These are phyloP conservation scores for Alloplasta piceator DNA, from an alignment of 2,888 invertebrate genomes.

Conservation along the genomic window DNA sequence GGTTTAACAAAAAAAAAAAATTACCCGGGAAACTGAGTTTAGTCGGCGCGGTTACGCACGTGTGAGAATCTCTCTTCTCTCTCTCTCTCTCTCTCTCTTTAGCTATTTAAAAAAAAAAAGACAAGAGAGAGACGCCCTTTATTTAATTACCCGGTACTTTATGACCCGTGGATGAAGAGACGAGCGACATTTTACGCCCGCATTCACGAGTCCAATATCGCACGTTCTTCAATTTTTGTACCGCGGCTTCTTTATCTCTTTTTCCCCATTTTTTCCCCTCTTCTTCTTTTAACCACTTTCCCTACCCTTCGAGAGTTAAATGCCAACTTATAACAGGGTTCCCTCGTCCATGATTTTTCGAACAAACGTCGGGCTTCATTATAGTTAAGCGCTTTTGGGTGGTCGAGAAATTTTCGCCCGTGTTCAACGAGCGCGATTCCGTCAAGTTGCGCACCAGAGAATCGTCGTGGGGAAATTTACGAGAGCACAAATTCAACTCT, in stretches of 20 bases:
- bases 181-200: conserved; percentile 65
- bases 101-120: conserved; percentile 11
- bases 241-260: conserved; percentile 29
- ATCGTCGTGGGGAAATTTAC: neutral
- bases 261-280: conserved; percentile 14
- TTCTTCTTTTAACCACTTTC: neutral
- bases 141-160: conserved; percentile 71
- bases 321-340: neutral
- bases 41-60: conserved; percentile 67
- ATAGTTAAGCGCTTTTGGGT: conserved; percentile 30
- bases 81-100: conserved; percentile 7
- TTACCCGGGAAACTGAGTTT: conserved; percentile 25
- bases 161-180: conserved; percentile 66
- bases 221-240: conserved; percentile 7
- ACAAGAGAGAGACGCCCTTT: conserved; percentile 26
- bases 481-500: neutral
- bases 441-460: neutral
- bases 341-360: conserved; percentile 1
- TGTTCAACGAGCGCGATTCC: conserved; percentile 43
- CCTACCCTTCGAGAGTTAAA: neutral
- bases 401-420: conserved; percentile 27
- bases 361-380: neutral
- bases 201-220: conserved; percentile 48
- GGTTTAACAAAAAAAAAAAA: conserved; percentile 23
- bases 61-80: conserved; percentile 62